A percentile compares a stretch with the other conserved stretches of the same genome.
Conservation (phyloP, 2,888 invertebrate genomes). For the Synanthedon formicaeformis region DNA sequence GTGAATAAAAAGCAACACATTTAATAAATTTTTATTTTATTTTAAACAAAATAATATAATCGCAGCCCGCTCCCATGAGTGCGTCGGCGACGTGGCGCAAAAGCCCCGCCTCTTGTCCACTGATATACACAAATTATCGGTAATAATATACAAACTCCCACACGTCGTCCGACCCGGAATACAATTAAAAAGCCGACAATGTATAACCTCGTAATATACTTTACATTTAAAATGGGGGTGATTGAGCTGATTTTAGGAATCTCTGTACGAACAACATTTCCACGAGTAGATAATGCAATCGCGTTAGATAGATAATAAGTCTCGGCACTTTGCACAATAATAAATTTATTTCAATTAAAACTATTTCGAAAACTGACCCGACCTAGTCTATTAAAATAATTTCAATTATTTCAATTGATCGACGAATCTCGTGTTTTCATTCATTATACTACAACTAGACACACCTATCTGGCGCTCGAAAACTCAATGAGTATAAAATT, state of each 20-base stretch:
- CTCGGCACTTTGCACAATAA: too few species aligned
- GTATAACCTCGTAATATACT: conserved; percentile 63
- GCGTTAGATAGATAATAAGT: too few species aligned
- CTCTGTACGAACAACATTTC: too few species aligned
- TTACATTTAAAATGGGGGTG: conserved; percentile 33
- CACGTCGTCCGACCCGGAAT: conserved; percentile 35
- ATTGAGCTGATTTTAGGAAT: conserved; percentile 14
- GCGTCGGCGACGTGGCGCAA: conserved; percentile 16
- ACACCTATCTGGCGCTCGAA: too few species aligned
- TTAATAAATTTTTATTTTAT: conserved; percentile 57
- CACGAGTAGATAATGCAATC: too few species aligned
- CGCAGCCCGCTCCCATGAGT: conserved; percentile 37
- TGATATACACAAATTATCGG: conserved; percentile 55
- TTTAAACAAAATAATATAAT: conserved; percentile 64
- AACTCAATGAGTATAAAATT: too few species aligned
- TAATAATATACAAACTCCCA: conserved; percentile 47
- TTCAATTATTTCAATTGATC: too few species aligned
- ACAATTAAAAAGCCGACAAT: conserved; percentile 62
- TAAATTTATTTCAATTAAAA: too few species aligned
- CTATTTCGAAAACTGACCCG: too few species aligned
- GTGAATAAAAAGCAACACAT: not conserved
- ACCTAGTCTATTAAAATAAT: too few species aligned
- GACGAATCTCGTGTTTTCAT: too few species aligned
- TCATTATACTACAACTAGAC: too few species aligned
- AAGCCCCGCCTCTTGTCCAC: conserved; percentile 9